Conservation (phyloP, 2,113 vertebrate genomes). For the Cavia aperea region DNA sequence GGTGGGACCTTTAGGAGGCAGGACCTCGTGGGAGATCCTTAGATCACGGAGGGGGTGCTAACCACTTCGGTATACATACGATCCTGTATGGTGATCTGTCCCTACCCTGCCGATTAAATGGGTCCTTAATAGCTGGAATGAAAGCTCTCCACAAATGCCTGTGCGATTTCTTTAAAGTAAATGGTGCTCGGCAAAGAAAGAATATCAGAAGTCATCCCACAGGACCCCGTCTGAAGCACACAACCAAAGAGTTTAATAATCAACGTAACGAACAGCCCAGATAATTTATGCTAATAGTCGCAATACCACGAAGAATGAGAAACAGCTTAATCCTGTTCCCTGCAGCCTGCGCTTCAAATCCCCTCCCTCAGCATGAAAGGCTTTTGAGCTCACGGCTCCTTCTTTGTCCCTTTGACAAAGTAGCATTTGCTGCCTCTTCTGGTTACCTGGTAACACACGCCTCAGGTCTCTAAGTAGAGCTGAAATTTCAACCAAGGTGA, state of each 20-base stretch:
- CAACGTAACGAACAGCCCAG: constrained; percentile 17
- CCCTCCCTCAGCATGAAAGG: constrained; percentile 50
- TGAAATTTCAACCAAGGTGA: constrained; percentile 42
- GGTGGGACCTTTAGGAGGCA: neutral
- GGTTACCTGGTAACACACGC: constrained; percentile 66
- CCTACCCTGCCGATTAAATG: neutral
- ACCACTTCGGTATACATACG: neutral
- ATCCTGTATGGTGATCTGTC: neutral
- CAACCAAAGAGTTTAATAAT: constrained; percentile 43
- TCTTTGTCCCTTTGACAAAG: constrained; percentile 64
- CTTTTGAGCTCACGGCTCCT: constrained; percentile 42
- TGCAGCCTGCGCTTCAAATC: neutral
- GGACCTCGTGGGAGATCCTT: neutral
- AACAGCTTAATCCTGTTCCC: constrained; percentile 49
- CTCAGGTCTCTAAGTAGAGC: constrained; percentile 43
- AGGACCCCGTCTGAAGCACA: constrained; percentile 40
- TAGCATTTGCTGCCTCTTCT: constrained; percentile 35
- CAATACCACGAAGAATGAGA: constrained; percentile 25
- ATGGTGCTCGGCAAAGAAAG: constrained; percentile 34
- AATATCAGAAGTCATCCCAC: constrained; percentile 41
- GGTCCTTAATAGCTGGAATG: constrained; percentile 19
- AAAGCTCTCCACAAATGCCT: constrained; percentile 19
- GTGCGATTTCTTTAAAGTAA: constrained; percentile 35
- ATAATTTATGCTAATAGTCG: constrained; percentile 64
- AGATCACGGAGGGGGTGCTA: neutral